phyloP scores from a whole-genome alignment of 2,888 invertebrate species.

The Scaptomyza reducta region DNA sequence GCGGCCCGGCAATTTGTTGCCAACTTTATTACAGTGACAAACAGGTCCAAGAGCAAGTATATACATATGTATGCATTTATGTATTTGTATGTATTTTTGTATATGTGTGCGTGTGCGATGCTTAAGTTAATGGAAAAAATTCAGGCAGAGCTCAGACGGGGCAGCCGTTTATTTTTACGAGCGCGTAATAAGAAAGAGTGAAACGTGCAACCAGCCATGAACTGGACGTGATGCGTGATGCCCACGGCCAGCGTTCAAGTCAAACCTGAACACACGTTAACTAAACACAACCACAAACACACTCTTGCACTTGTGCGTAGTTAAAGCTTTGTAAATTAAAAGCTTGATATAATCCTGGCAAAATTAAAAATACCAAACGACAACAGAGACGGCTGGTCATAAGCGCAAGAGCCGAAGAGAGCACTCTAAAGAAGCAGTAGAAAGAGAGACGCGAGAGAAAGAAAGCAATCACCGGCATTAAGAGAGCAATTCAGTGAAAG shows the following conservation, averaged over 20 bases:
- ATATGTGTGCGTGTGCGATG: conserved; percentile 44
- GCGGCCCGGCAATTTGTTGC: conserved; percentile 69
- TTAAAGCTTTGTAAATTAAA: conserved; percentile 66
- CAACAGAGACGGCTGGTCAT: conserved; percentile 5
- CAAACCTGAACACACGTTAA: conserved; percentile 45
- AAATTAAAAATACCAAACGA: conserved; percentile 70
- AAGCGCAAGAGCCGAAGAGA: conserved; percentile 25
- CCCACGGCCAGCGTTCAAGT: conserved; percentile 22
- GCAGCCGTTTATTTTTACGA: conserved; percentile 75
- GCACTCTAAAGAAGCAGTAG: conserved; percentile 1
- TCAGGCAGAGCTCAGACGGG: conserved; percentile 33
- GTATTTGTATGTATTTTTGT: conserved; percentile 14
- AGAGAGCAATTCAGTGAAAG: conserved; percentile 35
- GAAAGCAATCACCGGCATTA: conserved; percentile 1
- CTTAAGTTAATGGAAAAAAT: conserved; percentile 77
- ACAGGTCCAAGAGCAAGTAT: conserved; percentile 44
- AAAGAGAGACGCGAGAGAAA: conserved; percentile 6
- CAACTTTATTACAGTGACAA: conserved; percentile 79
- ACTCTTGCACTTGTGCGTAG: conserved; percentile 9
- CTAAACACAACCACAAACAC: conserved; percentile 37
- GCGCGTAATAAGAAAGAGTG: conserved; percentile 75
- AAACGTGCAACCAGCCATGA: conserved; percentile 67
- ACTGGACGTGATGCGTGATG: conserved; percentile 65
- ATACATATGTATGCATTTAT: conserved; percentile 13
- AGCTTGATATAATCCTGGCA: conserved; percentile 63